These are phyloP conservation scores for Drosophila mulleri DNA, from an alignment of 2,888 invertebrate species.

Conservation along the genomic window DNA sequence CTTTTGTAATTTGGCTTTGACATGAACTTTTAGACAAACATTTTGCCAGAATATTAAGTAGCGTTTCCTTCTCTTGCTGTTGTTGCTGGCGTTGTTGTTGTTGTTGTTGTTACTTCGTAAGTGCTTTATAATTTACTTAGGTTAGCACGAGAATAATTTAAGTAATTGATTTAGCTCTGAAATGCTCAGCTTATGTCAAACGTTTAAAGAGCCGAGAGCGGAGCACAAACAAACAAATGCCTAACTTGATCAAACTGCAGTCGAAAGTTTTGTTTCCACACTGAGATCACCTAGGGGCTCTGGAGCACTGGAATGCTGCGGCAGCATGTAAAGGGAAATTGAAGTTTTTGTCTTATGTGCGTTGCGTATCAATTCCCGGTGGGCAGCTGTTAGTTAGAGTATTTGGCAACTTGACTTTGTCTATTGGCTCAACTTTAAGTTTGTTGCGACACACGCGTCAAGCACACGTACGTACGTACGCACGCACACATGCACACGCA, in stretches of 20 bases:
- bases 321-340: neutral
- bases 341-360: slow-evolving; percentile 22
- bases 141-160: slow-evolving; percentile 40
- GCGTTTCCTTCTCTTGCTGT: neutral
- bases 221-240: neutral
- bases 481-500: slow-evolving; percentile 2
- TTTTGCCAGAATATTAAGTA: slow-evolving; percentile 23
- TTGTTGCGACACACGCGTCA: slow-evolving; percentile 46
- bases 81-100: slow-evolving; percentile 8
- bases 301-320: neutral
- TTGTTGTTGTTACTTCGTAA: slow-evolving; percentile 28
- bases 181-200: neutral
- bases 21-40: slow-evolving; percentile 36
- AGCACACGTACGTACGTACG: slow-evolving; percentile 1
- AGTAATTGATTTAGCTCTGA: slow-evolving; percentile 34
- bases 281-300: slow-evolving; percentile 10
- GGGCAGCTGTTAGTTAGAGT: slow-evolving; percentile 18
- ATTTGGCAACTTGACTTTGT: slow-evolving; percentile 41
- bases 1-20: slow-evolving; percentile 29
- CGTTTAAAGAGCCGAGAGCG: slow-evolving; percentile 13
- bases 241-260: slow-evolving; percentile 29
- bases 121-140: slow-evolving; percentile 57
- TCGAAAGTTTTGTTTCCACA: slow-evolving; percentile 26
- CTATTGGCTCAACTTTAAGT: slow-evolving; percentile 42
- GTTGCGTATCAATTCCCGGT: slow-evolving; percentile 24